These are phyloP conservation scores for Cydia splendana DNA, from an alignment of 1,140 invertebrate genomes.

Conservation along the genomic window DNA sequence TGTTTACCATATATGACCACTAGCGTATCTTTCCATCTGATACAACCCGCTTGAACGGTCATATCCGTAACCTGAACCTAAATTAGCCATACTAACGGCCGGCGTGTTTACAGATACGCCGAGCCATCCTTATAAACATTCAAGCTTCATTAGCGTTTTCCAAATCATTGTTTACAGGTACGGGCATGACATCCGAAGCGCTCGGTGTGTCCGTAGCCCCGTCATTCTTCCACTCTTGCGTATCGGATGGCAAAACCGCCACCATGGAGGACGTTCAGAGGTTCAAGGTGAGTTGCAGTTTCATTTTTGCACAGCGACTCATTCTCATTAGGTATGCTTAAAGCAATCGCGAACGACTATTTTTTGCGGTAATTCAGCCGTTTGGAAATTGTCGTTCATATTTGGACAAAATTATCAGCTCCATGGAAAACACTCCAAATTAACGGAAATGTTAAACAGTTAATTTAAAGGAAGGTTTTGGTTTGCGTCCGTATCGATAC, in stretches of 20 bases:
- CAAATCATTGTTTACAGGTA: slow-evolving; percentile 76
- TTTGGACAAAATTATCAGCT: no score
- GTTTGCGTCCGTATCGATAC: no score
- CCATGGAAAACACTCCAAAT: neutral
- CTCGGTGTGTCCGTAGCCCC: slow-evolving; percentile 97
- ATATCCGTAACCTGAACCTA: slow-evolving; percentile 14
- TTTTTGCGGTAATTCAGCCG: neutral
- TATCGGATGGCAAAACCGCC: slow-evolving; percentile 94
- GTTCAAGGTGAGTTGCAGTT: slow-evolving; percentile 87
- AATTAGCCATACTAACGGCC: slow-evolving; percentile 18
- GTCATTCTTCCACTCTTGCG: slow-evolving; percentile 98
- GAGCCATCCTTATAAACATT: slow-evolving; percentile 22
- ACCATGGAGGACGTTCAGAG: slow-evolving; percentile 96
- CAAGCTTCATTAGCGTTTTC: slow-evolving; percentile 23
- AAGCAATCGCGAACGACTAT: neutral
- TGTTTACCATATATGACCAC: neutral
- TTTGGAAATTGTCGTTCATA: neutral
- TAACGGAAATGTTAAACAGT: no score
- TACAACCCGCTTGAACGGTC: neutral
- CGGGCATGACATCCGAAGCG: slow-evolving; percentile 98
- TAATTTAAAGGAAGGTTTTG: no score
- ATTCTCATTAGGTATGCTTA: neutral
- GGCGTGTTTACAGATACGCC: slow-evolving; percentile 23
- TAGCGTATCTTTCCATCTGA: neutral
- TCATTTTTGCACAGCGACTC: neutral